Percentiles rank a stretch among this genome's conserved stretches.
Conservation (phyloP, 2,888 invertebrate genomes). For the Drosophila merina region DNA sequence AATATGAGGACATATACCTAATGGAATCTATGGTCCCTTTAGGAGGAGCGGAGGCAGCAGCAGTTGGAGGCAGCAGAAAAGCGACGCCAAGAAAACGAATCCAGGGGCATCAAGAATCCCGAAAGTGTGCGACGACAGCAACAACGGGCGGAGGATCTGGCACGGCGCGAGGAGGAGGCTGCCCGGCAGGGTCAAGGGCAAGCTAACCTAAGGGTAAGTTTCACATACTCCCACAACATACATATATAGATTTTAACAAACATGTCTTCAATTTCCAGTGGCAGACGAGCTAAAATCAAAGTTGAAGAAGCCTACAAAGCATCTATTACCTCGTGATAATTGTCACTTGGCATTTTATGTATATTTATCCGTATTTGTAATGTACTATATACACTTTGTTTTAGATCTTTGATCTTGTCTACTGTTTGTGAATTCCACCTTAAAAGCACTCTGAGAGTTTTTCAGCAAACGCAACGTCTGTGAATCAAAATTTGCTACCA, state of each 20-base stretch:
- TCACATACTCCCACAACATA: neutral
- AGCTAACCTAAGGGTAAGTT: slow-evolving; percentile 58
- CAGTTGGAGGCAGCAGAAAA: slow-evolving; percentile 89
- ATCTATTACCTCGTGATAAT: neutral
- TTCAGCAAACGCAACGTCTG: slow-evolving; percentile 14
- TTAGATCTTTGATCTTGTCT: slow-evolving; percentile 16
- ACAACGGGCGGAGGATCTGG: slow-evolving; percentile 86
- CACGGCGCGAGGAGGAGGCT: slow-evolving; percentile 85
- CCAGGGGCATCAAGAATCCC: slow-evolving; percentile 88
- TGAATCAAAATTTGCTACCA: slow-evolving; percentile 36
- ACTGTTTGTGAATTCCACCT: neutral
- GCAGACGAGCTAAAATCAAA: slow-evolving; percentile 71
- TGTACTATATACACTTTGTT: slow-evolving; percentile 7
- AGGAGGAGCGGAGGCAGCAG: slow-evolving; percentile 88
- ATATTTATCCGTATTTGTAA: slow-evolving; percentile 23
- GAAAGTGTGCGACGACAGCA: slow-evolving; percentile 87
- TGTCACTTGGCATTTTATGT: neutral
- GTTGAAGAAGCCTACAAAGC: neutral
- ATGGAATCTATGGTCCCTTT: neutral
- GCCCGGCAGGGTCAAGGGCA: slow-evolving; percentile 68
- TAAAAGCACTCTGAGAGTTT: slow-evolving; percentile 6
- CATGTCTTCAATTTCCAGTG: slow-evolving; percentile 69
- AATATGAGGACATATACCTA: no score
- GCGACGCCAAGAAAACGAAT: slow-evolving; percentile 86
- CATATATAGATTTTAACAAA: neutral